Evolutionary conservation across 2,113 vertebrate species (phyloP), one percentile per base, ranked within the genome.

Genomic region (Trichechus manatus): DNA sequence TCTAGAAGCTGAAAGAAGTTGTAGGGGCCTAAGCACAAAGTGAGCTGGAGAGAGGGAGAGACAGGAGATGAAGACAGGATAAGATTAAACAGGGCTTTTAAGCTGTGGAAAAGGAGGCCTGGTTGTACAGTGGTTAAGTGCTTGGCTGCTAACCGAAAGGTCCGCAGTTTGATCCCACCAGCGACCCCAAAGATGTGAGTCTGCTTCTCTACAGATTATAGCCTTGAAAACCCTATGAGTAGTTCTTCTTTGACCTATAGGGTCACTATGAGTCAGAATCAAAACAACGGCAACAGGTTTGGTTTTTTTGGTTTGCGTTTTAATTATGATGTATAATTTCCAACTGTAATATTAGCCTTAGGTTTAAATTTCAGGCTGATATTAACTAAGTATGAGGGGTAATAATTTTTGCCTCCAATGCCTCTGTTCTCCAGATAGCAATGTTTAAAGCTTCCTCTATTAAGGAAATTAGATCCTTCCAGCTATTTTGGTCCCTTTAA

Each of bases 311-410:
- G 53, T 56, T 56, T 56, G 53, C 13, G 4, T 56, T 53, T 95
- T 82, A 91, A 63, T 89, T 93, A 82, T 68, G 72, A 89, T 80
- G 17, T 59, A 39, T 74, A 83, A 33, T 50, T 93, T 64, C 87
- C 74, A 87, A 77, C 29, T 59, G 13, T 14, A 64, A 33, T 77
- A 87, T 79, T 23, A 61, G 87, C 36, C 23, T 9, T 14, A 80
- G 33, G 44, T 92, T 92, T 93, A 82, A 96, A 89, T 42, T 19
- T 74, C 23, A 61, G 66, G 70, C 19, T 23, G 39, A 17, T 27
- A 50, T 14, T 77, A 83, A 68, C 9, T 3, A 68, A 74, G 50
- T 20, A 7, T 9, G 13, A 85, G 4, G 20, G 42, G 44, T 66
- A 66, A 53, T 15, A 5, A 64, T 47, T 82, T 93, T 36, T 72